These are phyloP conservation scores for Brachystomella parvula DNA, from an alignment of 1,140 invertebrate species.

Conservation along the genomic window DNA sequence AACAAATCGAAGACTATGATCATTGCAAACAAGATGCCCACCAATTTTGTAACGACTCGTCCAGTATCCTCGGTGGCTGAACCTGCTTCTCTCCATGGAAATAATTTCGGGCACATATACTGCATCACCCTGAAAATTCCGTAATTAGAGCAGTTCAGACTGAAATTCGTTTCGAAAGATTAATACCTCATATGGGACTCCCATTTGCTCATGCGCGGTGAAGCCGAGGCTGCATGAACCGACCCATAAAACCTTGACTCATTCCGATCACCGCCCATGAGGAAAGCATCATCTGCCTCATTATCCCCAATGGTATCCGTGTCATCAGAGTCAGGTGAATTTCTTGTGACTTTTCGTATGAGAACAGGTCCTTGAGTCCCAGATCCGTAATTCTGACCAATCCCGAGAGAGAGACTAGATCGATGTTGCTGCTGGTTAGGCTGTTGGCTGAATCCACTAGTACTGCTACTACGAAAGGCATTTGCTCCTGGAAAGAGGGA, in stretches of 20 bases:
- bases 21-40: slow-evolving; percentile 69
- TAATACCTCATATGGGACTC: slow-evolving; percentile 38
- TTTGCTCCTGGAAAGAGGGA: slow-evolving; percentile 41
- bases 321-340: slow-evolving; percentile 37
- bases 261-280: slow-evolving; percentile 65
- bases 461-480: slow-evolving; percentile 40
- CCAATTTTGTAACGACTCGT: slow-evolving; percentile 76
- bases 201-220: slow-evolving; percentile 33
- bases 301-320: slow-evolving; percentile 39
- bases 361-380: slow-evolving; percentile 32
- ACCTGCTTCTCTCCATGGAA: slow-evolving; percentile 78
- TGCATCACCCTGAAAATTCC: slow-evolving; percentile 30
- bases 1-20: slow-evolving; percentile 75
- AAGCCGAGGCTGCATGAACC: slow-evolving; percentile 39
- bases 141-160: not conserved
- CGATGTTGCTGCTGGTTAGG: slow-evolving; percentile 35
- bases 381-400: slow-evolving; percentile 28
- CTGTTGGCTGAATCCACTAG: not conserved
- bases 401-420: slow-evolving; percentile 37
- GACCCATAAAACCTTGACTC: slow-evolving; percentile 79
- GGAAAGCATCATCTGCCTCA: slow-evolving; percentile 63
- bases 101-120: slow-evolving; percentile 73
- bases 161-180: not conserved
- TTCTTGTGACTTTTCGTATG: slow-evolving; percentile 56
- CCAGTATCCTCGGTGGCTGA: slow-evolving; percentile 72